These are phyloP conservation scores for Agonopterix subpropinquella DNA, from an alignment of 2,888 invertebrate genomes.

Conservation along the genomic window DNA sequence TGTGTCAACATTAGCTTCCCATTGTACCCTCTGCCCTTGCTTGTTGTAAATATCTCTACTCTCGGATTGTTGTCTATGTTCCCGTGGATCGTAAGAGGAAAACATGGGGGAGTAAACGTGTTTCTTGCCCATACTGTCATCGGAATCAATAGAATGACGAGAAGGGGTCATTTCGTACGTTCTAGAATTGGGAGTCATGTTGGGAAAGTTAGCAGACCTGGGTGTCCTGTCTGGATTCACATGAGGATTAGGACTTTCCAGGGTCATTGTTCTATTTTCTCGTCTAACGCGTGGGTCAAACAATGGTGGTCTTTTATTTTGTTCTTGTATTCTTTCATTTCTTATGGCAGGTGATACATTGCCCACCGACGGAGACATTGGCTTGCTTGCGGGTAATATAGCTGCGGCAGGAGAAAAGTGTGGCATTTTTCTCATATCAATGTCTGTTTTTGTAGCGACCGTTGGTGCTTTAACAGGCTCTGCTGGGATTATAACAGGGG, in stretches of 20 bases:
- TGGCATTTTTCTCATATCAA: constrained; percentile 53
- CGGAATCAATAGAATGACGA: constrained; percentile 36
- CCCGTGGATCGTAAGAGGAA: constrained; percentile 26
- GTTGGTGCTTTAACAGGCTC: constrained; percentile 44
- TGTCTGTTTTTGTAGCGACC: constrained; percentile 32
- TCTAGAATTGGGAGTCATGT: constrained; percentile 22
- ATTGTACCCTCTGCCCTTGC: constrained; percentile 9
- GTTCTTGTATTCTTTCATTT: constrained; percentile 16
- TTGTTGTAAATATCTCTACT: constrained; percentile 17
- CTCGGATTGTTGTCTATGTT: constrained; percentile 23
- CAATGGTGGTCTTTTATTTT: constrained; percentile 18
- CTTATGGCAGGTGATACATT: constrained; percentile 4
- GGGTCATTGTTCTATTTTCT: constrained; percentile 25
- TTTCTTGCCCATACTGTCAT: constrained; percentile 27
- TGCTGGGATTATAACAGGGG: constrained; percentile 58
- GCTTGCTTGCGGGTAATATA: constrained; percentile 1
- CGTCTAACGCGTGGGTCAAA: constrained; percentile 46
- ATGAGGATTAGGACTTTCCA: constrained; percentile 26
- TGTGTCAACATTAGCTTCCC: constrained; percentile 17
- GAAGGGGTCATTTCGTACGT: constrained; percentile 40
- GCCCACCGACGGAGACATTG: constrained; percentile 1
- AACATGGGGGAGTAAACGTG: constrained; percentile 56
- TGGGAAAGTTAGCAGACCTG: constrained; percentile 17
- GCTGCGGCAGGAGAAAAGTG: constrained; percentile 15
- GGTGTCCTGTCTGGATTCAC: constrained; percentile 25